Base-by-base conservation (phyloP, 2,888 invertebrate species). In the Apamea sordens region DNA sequence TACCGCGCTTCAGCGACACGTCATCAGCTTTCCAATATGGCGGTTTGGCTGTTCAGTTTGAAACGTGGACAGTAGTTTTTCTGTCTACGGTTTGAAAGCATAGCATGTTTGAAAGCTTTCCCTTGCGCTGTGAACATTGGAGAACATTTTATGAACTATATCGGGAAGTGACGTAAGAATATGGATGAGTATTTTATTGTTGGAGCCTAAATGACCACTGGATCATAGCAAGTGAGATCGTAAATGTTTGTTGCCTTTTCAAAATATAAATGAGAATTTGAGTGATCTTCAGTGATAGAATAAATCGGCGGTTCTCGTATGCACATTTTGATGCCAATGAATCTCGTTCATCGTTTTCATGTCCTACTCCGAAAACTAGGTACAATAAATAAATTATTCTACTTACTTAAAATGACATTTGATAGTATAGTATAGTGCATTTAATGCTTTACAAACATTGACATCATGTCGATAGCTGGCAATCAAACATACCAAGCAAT, bases 371-470 rank as follows among this genome's bases (percentile, higher is more conserved):
- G 18, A 56, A 75, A 56, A 8, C 41, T 56, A n/a, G n/a, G n/a
- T n/a, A 24, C 41, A 28, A 74, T 74, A 18, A 13, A 44, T 75
- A 18, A 13, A 56, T 75, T 44, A 56, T 56, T 56, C 21, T 28
- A 47, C 68, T 28, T 28, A 32, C 3, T 18, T 53, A 65, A 13
- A 8, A 32, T 47, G 32, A 50, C 50, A 50, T 36, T 21, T 36
- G 6, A 15, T 41, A 15, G 13, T 75, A 71, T 4, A 47, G 5
- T 28, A 28, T 18, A 44, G 41, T 44, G 65, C 56, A 64, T 15
- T 69, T 8, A 59, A 28, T 70, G 24, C 13, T 77, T 0, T 21
- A 77, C 18, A 59, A 65, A 83, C 32, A 32, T 77, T 83, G 47
- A 28, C 41, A 59, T 28, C 2, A 10, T 83, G 32, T 21, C 64